Base-by-base conservation (phyloP, 2,888 invertebrate species). In the Andrena minutula region DNA sequence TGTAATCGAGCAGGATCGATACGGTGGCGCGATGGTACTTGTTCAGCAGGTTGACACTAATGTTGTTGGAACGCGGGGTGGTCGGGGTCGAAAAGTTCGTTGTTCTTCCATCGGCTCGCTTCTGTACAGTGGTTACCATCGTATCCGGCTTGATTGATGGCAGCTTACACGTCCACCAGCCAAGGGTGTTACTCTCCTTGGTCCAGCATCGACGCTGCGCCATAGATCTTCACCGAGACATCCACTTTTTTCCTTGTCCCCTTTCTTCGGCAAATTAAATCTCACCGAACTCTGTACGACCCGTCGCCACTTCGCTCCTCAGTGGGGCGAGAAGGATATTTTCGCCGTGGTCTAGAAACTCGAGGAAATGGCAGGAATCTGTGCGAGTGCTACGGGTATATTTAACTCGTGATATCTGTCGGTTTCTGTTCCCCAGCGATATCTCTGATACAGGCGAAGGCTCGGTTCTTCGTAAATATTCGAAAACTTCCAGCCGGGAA, bases 71-170 rank as follows among this genome's bases (percentile, higher is more conserved):
- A 49, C 28, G 76, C 53, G 75, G 61, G 80, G 81, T 49, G 79
- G 80, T 79, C 30, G 81, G 58, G 80, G 80, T 83, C 83, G 79
- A 69, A 73, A 65, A 61, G 80, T 68, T 73, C 56, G 80, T 78
- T 80, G 85, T 86, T 81, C 86, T 81, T 86, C 84, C 79, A 73
- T 88, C 83, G 84, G 80, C 82, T 79, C 51, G 41, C 41, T 12
- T 56, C 56, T 70, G 32, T 70, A 82, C 77, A 64, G 82, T 75
- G 79, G 71, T 47, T 68, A 64, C 70, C 61, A 58, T 79, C 74
- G 71, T 64, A 47, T 61, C 49, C 77, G 16, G 23, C 65, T 82
- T 89, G 90, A 90, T 90, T 86, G 90, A 90, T 90, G 86, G 86
- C 79, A 66, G 56, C 80, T 82, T 84, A 68, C 87, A 60, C 81